Base-by-base conservation (phyloP, 1,140 invertebrate genomes). In the Drosophila albomicans region DNA sequence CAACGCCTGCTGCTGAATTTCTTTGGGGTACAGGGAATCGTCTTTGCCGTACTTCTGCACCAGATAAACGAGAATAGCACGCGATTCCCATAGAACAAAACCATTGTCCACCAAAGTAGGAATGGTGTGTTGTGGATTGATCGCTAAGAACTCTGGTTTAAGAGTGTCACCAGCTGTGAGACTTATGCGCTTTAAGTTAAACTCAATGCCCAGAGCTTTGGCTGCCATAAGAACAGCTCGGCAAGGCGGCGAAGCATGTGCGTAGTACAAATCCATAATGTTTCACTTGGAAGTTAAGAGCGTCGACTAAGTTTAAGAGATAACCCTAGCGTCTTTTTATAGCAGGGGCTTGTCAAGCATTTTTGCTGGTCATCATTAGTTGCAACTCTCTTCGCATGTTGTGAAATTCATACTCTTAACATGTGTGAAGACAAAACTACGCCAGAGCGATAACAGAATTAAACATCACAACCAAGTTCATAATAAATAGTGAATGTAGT, bases 31-130 rank as follows among this genome's bases (percentile, higher is more conserved):
- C 3, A 96, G 92, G 28, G 92, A 92, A 81, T 94, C 94, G 64
- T 95, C 93, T 79, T 96, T 95, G 15, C 93, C 95, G 79, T 96
- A 97, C 51, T 95, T 92, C 35, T 95, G 94, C 0, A 92, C 94
- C 73, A 96, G 89, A 91, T 97, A 97, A 15, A 93, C 93, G 65
- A 95, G 94, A 71, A 97, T 96, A 5, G 96, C 96, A 54, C 95
- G 95, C 79, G 96, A 96, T 89, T 96, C 96, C 86, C 93, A 94
- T 1, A 96, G 61, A 69, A 93, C 92, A 65, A 95, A 95, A 51
- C 95, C 95, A 57, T 94, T 93, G 78, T 96, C 95, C 41, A 95
- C 93, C 41, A 96, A 86, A 6, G 95, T 94, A 1, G 96, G 95
- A 43, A 96, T 92, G 1, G 93, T 94, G 80, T 95, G 95, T 69